Conservation (phyloP, 30 jellyfish, hydroid and myxozoan species). For the Aurelia coerulea region DNA sequence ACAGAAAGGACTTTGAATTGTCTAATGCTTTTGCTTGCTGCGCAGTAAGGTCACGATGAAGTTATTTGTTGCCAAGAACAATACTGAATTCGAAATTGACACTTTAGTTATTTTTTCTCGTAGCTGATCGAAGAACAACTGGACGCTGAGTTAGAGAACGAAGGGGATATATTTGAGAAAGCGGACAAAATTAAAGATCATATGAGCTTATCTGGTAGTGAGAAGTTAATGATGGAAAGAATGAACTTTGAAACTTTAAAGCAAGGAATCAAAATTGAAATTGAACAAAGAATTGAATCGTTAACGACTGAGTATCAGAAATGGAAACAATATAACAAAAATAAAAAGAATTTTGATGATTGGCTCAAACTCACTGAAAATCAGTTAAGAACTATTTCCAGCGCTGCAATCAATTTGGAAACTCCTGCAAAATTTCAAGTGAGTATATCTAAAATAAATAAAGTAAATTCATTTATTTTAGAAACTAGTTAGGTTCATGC, state of each 20-base stretch:
- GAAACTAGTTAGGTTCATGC: not conserved
- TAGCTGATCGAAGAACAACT: constrained; percentile 40
- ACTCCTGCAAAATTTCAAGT: constrained; percentile 86
- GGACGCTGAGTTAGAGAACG: constrained; percentile 45
- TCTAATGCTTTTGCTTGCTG: too few species aligned
- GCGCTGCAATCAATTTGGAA: constrained; percentile 49
- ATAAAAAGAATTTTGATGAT: constrained; percentile 40
- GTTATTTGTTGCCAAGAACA: too few species aligned
- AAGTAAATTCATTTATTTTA: not conserved
- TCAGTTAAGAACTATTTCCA: constrained; percentile 11
- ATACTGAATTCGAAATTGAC: too few species aligned
- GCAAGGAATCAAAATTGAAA: constrained; percentile 45
- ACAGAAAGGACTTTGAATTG: too few species aligned
- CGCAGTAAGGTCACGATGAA: too few species aligned
- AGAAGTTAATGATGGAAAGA: constrained; percentile 43
- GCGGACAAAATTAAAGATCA: constrained; percentile 52
- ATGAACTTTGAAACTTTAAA: constrained; percentile 34
- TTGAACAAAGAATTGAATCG: constrained; percentile 44
- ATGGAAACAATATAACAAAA: constrained; percentile 65
- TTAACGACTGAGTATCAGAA: constrained; percentile 40
- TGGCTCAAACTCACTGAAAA: constrained; percentile 69
- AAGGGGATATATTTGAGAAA: constrained; percentile 15
- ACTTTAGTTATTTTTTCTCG: not conserved
- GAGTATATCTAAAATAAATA: not conserved
- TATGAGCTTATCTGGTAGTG: constrained; percentile 33